Percentiles rank a stretch among this genome's conserved stretches.
Conservation (phyloP, 2,888 invertebrate genomes). For the Rotaria socialis region DNA sequence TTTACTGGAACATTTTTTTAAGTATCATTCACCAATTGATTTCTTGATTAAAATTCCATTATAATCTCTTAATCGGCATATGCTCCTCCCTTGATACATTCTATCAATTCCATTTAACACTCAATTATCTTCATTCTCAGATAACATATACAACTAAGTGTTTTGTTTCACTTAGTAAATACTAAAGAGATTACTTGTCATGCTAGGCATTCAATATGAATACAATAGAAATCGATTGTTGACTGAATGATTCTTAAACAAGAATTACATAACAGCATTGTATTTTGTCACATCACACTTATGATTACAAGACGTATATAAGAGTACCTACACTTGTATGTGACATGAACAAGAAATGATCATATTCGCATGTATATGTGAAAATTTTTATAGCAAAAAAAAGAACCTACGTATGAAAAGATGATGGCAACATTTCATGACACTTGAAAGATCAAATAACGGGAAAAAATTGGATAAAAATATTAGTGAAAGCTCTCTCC, state of each 20-base stretch:
- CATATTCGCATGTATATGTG: neutral
- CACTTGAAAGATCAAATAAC: neutral
- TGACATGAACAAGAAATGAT: slow-evolving; percentile 13
- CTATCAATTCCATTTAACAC: neutral
- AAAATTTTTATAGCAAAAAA: neutral
- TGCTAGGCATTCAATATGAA: neutral
- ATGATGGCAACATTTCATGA: neutral
- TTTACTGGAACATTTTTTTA: neutral
- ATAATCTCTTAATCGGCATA: neutral
- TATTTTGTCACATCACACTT: neutral
- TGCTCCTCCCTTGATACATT: neutral
- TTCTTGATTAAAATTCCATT: neutral
- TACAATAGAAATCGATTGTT: neutral
- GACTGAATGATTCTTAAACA: neutral
- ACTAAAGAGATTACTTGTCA: neutral
- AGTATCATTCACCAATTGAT: neutral
- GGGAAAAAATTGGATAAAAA: neutral
- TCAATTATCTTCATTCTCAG: slow-evolving; percentile 1
- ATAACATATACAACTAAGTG: neutral
- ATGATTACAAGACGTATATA: neutral
- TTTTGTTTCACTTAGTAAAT: neutral
- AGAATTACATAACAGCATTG: neutral
- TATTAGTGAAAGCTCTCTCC: neutral
- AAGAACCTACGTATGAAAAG: neutral
- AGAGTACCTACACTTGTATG: neutral